Evolutionary conservation across 2,888 invertebrate genomes (phyloP).

Genomic region (Dendrolimus pini): DNA sequence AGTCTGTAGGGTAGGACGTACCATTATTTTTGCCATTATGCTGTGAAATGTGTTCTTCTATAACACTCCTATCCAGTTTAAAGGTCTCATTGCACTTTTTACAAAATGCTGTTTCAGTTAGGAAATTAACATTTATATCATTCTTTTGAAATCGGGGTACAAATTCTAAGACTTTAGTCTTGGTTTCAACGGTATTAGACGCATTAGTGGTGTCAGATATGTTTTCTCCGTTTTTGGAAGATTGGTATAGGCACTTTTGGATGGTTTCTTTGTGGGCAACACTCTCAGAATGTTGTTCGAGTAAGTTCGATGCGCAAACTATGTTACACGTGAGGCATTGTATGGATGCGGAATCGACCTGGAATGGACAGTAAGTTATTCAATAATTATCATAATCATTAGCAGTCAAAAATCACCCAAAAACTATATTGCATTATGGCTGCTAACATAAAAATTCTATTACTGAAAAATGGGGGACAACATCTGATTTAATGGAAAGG

Average conservation of each 20-base stretch:
- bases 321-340: conserved; percentile 43
- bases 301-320: conserved; percentile 13
- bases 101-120: conserved; percentile 20
- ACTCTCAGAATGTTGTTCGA: conserved; percentile 26
- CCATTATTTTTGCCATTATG: conserved; percentile 5
- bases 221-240: no score
- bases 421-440: no score
- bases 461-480: no score
- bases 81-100: conserved; percentile 19
- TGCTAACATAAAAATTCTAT: no score
- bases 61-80: conserved; percentile 12
- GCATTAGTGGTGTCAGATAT: no score
- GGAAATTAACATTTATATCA: conserved; percentile 24
- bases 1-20: conserved; percentile 7
- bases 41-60: conserved; percentile 20
- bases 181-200: conserved; percentile 3
- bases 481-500: no score
- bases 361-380: conserved; percentile 10
- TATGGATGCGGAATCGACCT: conserved; percentile 30
- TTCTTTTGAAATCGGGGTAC: conserved; percentile 16
- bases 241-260: no score
- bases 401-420: no score
- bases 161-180: conserved; percentile 18
- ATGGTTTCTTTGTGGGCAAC: conserved; percentile 20
- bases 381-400: no score